A percentile compares a stretch with the other conserved stretches of the same genome.
Evolutionary conservation across 1,140 invertebrate genomes (phyloP).

Genomic region (Trachelipus rathkii): DNA sequence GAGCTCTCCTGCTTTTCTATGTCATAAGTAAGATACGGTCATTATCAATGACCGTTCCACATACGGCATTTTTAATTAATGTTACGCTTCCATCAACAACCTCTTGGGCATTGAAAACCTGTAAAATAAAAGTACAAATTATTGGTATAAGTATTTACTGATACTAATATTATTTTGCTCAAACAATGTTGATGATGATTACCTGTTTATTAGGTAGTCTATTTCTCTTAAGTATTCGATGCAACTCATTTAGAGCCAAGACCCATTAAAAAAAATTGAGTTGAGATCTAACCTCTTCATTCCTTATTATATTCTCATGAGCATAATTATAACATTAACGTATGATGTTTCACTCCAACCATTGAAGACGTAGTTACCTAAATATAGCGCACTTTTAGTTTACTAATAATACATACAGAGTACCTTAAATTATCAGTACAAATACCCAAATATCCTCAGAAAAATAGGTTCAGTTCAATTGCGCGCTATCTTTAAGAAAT

Average conservation of each 20-base stretch:
- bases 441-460: no score
- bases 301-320: no score
- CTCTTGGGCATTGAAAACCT: constrained; percentile 85
- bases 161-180: no score
- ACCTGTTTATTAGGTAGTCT: constrained; percentile 87
- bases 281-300: constrained; percentile 95
- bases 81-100: constrained; percentile 80
- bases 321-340: constrained; percentile 93
- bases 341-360: constrained; percentile 54
- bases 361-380: constrained; percentile 46
- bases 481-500: no score
- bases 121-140: background rate
- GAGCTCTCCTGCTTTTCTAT: no score
- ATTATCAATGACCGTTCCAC: constrained; percentile 80
- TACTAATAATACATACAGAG: no score
- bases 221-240: constrained; percentile 92
- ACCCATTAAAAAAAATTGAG: no score
- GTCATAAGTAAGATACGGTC: constrained; percentile 82
- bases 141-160: background rate
- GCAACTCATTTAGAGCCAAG: constrained; percentile 90
- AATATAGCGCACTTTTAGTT: background rate
- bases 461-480: no score
- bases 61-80: constrained; percentile 76
- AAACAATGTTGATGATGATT: background rate
- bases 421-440: no score